Evolutionary conservation across 2,797 vertebrate species (phyloP), one percentile per base, ranked within the genome.

Genomic region (Molossus alvarezi): DNA sequence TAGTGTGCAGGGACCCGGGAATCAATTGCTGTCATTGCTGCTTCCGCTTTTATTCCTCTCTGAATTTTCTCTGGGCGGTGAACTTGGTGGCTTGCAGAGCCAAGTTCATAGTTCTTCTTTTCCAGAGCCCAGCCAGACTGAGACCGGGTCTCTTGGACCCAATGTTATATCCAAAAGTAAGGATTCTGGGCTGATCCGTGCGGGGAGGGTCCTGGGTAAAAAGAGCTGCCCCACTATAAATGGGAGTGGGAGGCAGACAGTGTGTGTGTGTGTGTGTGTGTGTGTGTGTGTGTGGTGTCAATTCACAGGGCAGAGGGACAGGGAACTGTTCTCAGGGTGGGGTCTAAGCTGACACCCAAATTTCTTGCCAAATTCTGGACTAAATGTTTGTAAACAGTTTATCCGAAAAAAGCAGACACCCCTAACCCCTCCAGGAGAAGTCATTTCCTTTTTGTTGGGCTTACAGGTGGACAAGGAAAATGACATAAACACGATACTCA

Each of bases 331-430:
- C 75, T 75, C 62, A 64, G 29, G 9, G 77, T 3, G 13, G 12
- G 4, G 4, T 87, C 53, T 76, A 90, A 71, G 1, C 67, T 41
- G 27, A 62, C 33, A 88, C 6, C 23, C 55, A 72, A 72, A 41
- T 91, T 91, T 71, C 82, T 86, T 41, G 29, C 23, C n/a, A 55
- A 65, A 88, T 60, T 88, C 73, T 92, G 60, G 1, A 2, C 80
- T 21, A 20, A 65, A 53, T 51, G 41, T 53, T 57, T 37, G 72
- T 64, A 57, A 72, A 53, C 9, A 75, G 67, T 80, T 53, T 81
- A 79, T 60, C 41, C 41, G 6, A 45, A 45, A 45, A 45, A 82
- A 72, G 23, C 6, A 33, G 21, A 65, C 41, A 5, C 27, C 9
- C 20, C 6, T 10, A 12, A 41, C 17, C 14, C 48, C 14, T 3